These are phyloP conservation scores for Meandrina meandrites DNA, from an alignment of 92 coral and sea anemone species.

Conservation along the genomic window DNA sequence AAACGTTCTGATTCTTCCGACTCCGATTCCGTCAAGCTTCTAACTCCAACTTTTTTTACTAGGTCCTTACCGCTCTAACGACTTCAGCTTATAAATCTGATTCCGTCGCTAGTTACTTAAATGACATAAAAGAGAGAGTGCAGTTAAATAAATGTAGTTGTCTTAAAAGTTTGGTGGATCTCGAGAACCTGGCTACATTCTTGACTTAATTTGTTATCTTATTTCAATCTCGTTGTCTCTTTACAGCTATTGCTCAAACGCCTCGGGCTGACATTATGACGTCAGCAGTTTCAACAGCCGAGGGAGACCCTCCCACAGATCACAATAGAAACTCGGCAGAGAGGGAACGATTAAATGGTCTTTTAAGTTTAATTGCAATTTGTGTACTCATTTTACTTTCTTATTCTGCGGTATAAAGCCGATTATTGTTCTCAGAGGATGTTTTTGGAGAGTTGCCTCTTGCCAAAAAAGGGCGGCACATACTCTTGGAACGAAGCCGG, in stretches of 20 bases:
- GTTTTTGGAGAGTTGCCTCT: too few species aligned
- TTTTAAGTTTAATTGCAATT: not conserved
- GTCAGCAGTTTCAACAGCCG: not conserved
- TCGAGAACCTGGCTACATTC: too few species aligned
- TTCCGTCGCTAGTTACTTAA: too few species aligned
- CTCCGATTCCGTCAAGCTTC: too few species aligned
- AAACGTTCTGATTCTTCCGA: too few species aligned
- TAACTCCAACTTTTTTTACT: too few species aligned
- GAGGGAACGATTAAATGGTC: not conserved
- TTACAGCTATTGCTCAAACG: slow-evolving; percentile 6
- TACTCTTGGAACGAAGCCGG: not conserved
- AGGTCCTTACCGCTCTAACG: too few species aligned
- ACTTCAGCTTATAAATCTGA: too few species aligned
- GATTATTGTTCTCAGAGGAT: too few species aligned
- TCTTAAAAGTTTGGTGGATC: too few species aligned
- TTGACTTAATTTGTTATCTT: not conserved
- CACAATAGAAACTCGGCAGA: not conserved
- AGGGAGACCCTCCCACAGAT: not conserved
- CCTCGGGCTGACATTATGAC: not conserved
- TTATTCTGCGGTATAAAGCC: not conserved
- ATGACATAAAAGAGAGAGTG: too few species aligned
- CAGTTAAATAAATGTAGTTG: too few species aligned
- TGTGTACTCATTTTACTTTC: not conserved
- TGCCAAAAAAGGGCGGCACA: not conserved
- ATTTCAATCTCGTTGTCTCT: not conserved